These are phyloP conservation scores for Hippocampus barbouri DNA, from an alignment of 2,113 vertebrate genomes.

Conservation along the genomic window DNA sequence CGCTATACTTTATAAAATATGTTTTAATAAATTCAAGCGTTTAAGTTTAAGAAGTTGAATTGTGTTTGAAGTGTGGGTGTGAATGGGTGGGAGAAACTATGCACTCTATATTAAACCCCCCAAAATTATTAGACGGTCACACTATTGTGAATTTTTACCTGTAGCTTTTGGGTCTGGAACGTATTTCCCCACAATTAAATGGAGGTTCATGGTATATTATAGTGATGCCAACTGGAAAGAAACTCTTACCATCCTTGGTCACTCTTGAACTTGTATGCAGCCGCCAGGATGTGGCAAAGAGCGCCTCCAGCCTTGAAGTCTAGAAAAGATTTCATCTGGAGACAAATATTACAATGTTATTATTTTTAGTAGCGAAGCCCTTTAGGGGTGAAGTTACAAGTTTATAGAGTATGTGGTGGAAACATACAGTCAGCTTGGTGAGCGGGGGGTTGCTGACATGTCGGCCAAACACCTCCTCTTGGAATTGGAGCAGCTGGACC, in stretches of 20 bases:
- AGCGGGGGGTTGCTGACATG: slow-evolving; percentile 97
- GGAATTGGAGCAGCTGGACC: slow-evolving; percentile 94
- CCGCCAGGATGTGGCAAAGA: slow-evolving; percentile 93
- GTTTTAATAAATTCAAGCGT: no score
- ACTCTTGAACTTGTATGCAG: slow-evolving; percentile 98
- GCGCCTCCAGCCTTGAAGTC: slow-evolving; percentile 96
- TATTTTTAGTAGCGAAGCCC: neutral
- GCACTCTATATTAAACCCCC: no score
- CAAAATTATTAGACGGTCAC: no score
- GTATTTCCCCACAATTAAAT: no score
- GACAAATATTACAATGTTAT: slow-evolving; percentile 12
- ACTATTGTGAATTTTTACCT: no score
- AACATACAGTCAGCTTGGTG: slow-evolving; percentile 84
- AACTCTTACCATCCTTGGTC: slow-evolving; percentile 95
- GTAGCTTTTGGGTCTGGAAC: no score
- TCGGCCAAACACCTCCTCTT: slow-evolving; percentile 95
- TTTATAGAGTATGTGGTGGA: slow-evolving; percentile 9
- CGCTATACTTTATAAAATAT: no score
- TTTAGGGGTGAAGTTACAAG: neutral
- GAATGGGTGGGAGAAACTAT: no score
- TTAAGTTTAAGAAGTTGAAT: no score
- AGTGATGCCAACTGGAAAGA: slow-evolving; percentile 30
- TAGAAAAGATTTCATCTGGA: slow-evolving; percentile 94
- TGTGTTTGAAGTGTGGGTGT: no score
- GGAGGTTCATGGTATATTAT: neutral